Base-by-base conservation (phyloP, 1,140 invertebrate genomes). In the Temnothorax nylanderi region DNA sequence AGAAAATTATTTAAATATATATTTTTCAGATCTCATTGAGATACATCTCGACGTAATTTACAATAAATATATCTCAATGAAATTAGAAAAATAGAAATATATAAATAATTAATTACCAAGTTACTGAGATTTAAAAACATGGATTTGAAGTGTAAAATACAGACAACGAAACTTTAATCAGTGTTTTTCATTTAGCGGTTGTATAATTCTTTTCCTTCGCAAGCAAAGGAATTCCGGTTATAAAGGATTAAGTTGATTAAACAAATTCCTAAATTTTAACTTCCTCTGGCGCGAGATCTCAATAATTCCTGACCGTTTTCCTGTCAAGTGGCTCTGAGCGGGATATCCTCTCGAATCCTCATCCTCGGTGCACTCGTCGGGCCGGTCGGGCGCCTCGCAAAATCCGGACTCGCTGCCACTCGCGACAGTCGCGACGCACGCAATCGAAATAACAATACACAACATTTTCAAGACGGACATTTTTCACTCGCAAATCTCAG, bases 281-380 rank as follows among this genome's bases (percentile, higher is more conserved):
- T 47, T 85, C 13, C 21, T 58, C 11, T 10, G 6, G 13, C 8
- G 47, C 26, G 64, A 54, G 60, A 51, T 60, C 10, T 67, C 8
- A 37, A 64, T 78, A 67, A 77, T n/a, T 60, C 72, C 51, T 65
- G 44, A 92, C 89, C 90, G 82, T 78, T 91, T 90, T 47, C 58
- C 86, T 7, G 89, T 75, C 69, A 87, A 89, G 44, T 7, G 62
- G 16, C 76, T 67, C 13, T 76, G 60, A 49, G 34, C 7, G 37
- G 64, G 32, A 51, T 89, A 92, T 65, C 82, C 86, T 49, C 71
- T 37, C 10, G 71, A 51, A 60, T 21, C 76, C 21, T 87, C 51
- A 60, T 21, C 76, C 21, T 87, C 51, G 26, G 0, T 67, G 67
- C 78, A 86, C 58, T 87, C 21, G 21, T 85, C 49, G 1, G 26